Evolutionary conservation across 2,113 vertebrate species (phyloP).

Genomic region (Dasyurus viverrinus): DNA sequence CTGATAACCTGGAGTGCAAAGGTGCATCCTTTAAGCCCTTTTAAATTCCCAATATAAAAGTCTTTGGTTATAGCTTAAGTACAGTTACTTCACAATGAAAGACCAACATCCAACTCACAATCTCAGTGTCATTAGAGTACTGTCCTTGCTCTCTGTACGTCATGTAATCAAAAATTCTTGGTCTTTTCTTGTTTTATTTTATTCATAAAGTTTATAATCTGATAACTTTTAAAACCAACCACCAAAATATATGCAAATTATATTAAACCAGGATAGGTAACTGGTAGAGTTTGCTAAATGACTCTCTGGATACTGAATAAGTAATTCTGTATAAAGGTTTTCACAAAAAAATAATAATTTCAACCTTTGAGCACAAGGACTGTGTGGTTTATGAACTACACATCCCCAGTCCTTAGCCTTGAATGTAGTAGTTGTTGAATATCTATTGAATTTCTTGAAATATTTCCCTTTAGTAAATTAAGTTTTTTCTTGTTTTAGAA

Average conservation of each 20-base stretch:
- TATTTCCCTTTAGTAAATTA: neutral
- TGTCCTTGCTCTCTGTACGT: neutral
- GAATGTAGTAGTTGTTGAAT: neutral
- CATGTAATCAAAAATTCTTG: neutral
- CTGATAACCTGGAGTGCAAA: neutral
- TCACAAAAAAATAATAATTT: neutral
- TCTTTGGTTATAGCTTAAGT: neutral
- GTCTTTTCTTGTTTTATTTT: neutral
- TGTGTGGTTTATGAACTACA: neutral
- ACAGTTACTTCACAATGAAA: neutral
- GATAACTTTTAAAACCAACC: neutral
- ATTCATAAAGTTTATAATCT: neutral
- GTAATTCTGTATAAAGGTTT: neutral
- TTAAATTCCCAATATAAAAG: neutral
- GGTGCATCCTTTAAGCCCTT: neutral
- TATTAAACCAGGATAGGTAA: neutral
- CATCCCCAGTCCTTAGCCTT: neutral
- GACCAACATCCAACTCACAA: neutral
- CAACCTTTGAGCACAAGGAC: neutral
- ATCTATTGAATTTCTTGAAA: neutral
- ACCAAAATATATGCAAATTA: neutral
- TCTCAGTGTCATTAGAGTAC: neutral
- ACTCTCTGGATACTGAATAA: neutral
- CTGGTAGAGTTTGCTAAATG: neutral
- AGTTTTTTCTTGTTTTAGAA: neutral